Conservation (phyloP, 2,113 vertebrate species). For the Vidua macroura region DNA sequence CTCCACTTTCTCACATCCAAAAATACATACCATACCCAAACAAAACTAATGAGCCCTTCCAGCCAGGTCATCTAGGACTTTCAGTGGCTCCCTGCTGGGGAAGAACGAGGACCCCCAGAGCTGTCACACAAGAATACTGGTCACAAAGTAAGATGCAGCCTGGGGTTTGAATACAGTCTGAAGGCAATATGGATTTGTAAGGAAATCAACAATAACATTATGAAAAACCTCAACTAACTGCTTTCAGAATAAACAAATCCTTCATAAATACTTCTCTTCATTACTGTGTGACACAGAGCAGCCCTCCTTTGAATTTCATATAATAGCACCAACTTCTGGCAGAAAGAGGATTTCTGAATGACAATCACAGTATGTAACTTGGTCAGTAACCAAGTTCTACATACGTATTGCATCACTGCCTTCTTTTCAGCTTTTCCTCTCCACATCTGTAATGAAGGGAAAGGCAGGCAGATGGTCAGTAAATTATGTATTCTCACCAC, state of each 20-base stretch:
- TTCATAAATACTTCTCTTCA: neutral
- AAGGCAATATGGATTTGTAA: neutral
- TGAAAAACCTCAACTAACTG: neutral
- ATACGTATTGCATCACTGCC: accelerated
- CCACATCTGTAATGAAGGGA: neutral
- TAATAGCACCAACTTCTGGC: neutral
- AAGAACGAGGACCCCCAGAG: accelerated
- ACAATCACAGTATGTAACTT: neutral
- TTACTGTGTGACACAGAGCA: neutral
- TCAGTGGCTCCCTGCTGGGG: neutral
- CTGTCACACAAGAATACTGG: neutral
- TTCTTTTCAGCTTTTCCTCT: neutral
- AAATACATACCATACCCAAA: neutral
- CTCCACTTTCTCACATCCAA: neutral
- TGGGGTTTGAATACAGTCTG: neutral
- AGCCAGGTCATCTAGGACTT: neutral
- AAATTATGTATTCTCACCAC: neutral
- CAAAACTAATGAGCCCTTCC: neutral
- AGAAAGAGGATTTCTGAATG: neutral
- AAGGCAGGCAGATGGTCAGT: conserved; percentile 19
- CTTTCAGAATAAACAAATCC: neutral
- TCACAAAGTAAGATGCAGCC: neutral
- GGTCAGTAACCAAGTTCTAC: neutral
- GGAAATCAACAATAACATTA: neutral
- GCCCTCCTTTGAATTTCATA: neutral